phyloP scores from a whole-genome alignment of 2,113 vertebrate genomes.

The Artemisiospiza belli region DNA sequence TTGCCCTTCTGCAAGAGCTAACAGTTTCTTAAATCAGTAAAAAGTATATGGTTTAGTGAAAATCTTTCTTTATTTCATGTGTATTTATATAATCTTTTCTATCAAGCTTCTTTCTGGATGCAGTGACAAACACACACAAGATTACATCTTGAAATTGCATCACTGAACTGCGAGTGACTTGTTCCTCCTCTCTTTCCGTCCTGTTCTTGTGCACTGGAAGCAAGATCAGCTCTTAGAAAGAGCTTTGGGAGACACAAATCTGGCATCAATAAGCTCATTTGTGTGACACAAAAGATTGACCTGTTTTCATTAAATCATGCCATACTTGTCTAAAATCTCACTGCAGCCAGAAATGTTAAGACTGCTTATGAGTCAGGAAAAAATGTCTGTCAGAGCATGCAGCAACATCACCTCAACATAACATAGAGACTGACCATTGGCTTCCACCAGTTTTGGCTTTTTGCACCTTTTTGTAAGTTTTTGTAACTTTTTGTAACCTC shows the following conservation, averaged over 20 bases:
- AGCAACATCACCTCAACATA: neutral
- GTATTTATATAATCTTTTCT: neutral
- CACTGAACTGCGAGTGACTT: neutral
- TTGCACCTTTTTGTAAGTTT: neutral
- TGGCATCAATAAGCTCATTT: neutral
- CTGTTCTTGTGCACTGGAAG: neutral
- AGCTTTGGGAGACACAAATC: neutral
- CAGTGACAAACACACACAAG: neutral
- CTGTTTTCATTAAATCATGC: neutral
- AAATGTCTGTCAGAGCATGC: neutral
- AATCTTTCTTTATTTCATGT: neutral
- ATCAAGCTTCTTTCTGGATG: neutral
- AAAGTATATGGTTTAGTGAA: neutral
- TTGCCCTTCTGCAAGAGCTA: neutral
- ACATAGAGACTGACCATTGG: neutral
- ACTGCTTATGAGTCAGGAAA: neutral
- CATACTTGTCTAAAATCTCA: neutral
- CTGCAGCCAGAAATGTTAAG: neutral
- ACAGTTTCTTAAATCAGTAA: neutral
- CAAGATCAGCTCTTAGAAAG: neutral
- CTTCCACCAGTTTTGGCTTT: rapidly evolving
- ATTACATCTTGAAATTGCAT: neutral
- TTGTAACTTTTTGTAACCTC: neutral
- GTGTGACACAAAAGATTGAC: neutral
- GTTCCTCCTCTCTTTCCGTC: neutral